These are phyloP conservation scores for Epinephelus lanceolatus DNA, from an alignment of 2,113 vertebrate species.

Conservation along the genomic window DNA sequence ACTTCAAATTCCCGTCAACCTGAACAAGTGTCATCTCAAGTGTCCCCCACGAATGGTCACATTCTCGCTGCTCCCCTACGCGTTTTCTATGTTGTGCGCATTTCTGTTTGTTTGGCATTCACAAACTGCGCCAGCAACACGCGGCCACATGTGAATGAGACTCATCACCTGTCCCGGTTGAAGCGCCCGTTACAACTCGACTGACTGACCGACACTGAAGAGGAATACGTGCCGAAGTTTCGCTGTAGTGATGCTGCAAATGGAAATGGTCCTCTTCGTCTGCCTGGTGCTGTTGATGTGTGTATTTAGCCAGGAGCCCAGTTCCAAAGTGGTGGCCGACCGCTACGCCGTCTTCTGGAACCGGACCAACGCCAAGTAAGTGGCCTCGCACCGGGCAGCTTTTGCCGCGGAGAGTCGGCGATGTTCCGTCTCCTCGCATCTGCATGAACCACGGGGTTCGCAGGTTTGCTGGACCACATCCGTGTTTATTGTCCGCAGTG, in stretches of 20 bases:
- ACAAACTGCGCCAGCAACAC: constrained; percentile 55
- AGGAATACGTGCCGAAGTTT: constrained; percentile 82
- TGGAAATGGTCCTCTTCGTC: constrained; percentile 94
- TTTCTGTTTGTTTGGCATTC: constrained; percentile 31
- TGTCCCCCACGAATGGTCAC: constrained; percentile 45
- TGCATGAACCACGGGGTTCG: constrained; percentile 30
- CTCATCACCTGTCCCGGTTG: constrained; percentile 69
- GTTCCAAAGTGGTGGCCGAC: constrained; percentile 96
- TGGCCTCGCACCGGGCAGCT: constrained; percentile 36
- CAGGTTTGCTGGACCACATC: constrained; percentile 34
- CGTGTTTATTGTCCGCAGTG: constrained; percentile 68
- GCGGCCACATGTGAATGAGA: constrained; percentile 77
- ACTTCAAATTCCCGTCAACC: constrained; percentile 40
- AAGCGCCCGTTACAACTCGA: constrained; percentile 62
- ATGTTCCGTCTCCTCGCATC: constrained; percentile 27
- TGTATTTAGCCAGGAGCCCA: constrained; percentile 94
- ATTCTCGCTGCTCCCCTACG: not conserved
- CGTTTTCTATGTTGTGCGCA: constrained; percentile 33
- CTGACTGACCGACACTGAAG: constrained; percentile 65
- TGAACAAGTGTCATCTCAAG: constrained; percentile 62
- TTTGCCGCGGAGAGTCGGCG: constrained; percentile 40
- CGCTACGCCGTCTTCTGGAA: constrained; percentile 99
- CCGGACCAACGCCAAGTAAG: constrained; percentile 96
- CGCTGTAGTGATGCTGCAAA: constrained; percentile 93
- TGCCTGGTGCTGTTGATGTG: constrained; percentile 95